A percentile compares a stretch with the other conserved stretches of the same genome.
These are phyloP conservation scores for Penelope pileata DNA, from an alignment of 2,113 vertebrate genomes.

Conservation along the genomic window DNA sequence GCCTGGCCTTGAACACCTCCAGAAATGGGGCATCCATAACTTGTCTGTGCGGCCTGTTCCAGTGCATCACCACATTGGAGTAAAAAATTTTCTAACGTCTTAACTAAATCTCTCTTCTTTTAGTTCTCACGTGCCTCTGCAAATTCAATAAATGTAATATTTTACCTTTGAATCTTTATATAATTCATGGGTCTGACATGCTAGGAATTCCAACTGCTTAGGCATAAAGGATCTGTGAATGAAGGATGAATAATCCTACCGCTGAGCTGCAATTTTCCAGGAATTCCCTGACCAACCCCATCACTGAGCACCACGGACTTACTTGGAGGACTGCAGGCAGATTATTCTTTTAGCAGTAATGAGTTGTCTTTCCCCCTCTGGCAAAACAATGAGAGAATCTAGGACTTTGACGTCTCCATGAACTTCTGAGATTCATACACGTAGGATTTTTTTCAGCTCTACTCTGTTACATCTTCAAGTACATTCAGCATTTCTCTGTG, in stretches of 20 bases:
- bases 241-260: neutral
- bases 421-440: neutral
- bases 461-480: neutral
- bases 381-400: neutral
- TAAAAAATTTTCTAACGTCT: neutral
- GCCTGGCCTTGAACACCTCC: neutral
- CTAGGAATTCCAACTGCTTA: neutral
- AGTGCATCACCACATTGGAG: neutral
- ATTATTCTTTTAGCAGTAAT: neutral
- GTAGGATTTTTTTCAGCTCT: neutral
- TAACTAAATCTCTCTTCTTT: too few species aligned
- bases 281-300: neutral
- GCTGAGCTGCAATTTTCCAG: neutral
- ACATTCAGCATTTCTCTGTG: neutral
- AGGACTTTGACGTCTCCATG: neutral
- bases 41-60: neutral
- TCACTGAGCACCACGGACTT: accelerated
- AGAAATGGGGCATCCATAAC: neutral
- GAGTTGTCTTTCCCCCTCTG: neutral
- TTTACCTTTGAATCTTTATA: neutral
- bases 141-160: neutral
- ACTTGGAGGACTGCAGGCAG: neutral
- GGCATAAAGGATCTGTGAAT: neutral
- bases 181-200: neutral
- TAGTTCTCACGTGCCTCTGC: neutral